Evolutionary conservation across 2,113 vertebrate genomes (phyloP), one percentile per base, ranked within the genome.

Genomic region (Orycteropus afer): DNA sequence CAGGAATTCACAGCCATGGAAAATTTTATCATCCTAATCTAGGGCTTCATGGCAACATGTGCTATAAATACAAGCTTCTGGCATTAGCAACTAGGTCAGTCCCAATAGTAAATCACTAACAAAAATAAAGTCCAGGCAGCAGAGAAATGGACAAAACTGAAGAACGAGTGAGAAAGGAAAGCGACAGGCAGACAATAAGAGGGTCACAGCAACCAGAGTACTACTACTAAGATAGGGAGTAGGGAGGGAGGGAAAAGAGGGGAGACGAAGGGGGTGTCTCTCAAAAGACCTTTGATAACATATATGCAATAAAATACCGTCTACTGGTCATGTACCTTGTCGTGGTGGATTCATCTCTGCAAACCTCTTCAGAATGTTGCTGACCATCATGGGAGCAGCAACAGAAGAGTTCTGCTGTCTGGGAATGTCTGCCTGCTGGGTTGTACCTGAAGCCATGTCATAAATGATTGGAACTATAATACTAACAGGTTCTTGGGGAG

Each of bases 381-480:
- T 99, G 97, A 99, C 99, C 99, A 99, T 99, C 98, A 99, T 99
- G 40, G 99, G 99, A 79, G 99, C 99, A 77, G 99, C 99, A 97
- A 99, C 99, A 23, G 99, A 99, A 95, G 99, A 99, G 98, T 99
- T 99, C 98, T 99, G 99, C 98, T 99, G 99, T 86, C 99, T 98
- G 83, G 99, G 99, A 98, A 99, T 99, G 98, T 99, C 99, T 79
- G 99, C 99, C 98, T 99, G 99, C 98, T 99, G 99, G 2, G 99
- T 99, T 95, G 99, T 99, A 90, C 99, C 99, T 23, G 99, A 99
- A 96, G 99, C 99, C 99, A 99, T 99, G 98, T 99, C 99, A 96
- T 99, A 99, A 98, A 99, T 99, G 94, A 99, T 99, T 92, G 99
- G 99, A 88, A 99, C 99, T 89, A 99, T 99, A 98, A 99, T 99